phyloP scores from a whole-genome alignment of 2,888 invertebrate genomes.

The Agrochola litura region DNA sequence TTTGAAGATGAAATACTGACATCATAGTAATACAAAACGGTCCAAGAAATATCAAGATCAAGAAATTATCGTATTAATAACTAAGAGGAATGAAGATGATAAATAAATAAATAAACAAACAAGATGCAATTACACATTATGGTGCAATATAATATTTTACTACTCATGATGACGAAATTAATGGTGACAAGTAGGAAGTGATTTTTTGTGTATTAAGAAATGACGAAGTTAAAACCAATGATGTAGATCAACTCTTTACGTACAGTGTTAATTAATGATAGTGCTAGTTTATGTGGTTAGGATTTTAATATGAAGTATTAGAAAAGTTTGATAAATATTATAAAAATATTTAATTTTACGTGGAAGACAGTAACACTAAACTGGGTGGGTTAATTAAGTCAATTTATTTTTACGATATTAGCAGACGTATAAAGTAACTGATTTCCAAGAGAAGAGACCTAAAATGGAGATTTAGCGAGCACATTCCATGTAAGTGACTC shows the following conservation, averaged over 20 bases:
- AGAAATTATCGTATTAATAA: background rate
- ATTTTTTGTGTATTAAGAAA: background rate
- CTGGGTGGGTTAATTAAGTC: background rate
- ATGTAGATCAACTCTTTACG: background rate
- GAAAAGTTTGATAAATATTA: background rate
- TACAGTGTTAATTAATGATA: background rate
- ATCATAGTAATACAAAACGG: background rate
- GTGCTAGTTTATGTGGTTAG: background rate
- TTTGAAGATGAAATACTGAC: background rate
- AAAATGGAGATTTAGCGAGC: background rate
- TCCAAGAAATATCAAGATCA: slow-evolving; percentile 4
- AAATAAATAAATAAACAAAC: background rate
- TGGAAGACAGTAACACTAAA: background rate
- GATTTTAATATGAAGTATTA: background rate
- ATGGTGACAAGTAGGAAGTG: slow-evolving; percentile 3
- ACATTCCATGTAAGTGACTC: background rate
- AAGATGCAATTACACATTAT: background rate
- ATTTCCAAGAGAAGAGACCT: background rate
- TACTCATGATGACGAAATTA: slow-evolving; percentile 5
- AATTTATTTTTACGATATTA: background rate
- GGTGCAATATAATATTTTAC: background rate
- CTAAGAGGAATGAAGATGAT: background rate
- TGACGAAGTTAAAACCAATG: background rate
- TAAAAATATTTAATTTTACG: background rate
- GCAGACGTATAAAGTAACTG: background rate